Base-by-base conservation (phyloP, 2,888 invertebrate genomes). In the Eugnorisma glareosa region DNA sequence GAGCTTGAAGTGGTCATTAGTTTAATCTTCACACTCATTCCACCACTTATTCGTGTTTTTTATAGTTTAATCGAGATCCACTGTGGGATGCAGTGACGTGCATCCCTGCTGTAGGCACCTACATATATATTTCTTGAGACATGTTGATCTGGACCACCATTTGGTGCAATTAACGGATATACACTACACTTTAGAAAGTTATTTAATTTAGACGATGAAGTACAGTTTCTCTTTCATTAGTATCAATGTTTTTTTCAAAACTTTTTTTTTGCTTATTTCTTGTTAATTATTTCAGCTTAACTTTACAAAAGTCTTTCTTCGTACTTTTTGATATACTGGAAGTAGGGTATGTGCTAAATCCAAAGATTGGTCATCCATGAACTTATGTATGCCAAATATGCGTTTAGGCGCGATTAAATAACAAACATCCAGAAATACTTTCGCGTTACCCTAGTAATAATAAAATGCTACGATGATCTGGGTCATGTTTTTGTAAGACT, bases 401-500 rank as follows among this genome's bases (percentile, higher is more conserved):
- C 61, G 66, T 82, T 77, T 68, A 74, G 64, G 51, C 75, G 40
- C 51, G 67, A 74, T 80, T 74, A 71, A 82, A 73, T 77, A 73
- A 73, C 54, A 77, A 71, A 79, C 57, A 74, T 75, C 70, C 73
- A 61, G 35, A 79, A 80, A 81, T 70, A 76, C 21, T 79, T 72
- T 82, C 66, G 59, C 66, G 66, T 75, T 72, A 77, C 75, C 28
- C 78, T 57, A 64, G 75, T 69, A 75, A 79, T 73, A 73, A 82
- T 82, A 79, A 78, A 82, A 75, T 70, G 40, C 59, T 76, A 45
- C 21, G 21, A 98, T 71, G 10, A 77, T 70, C 96, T 98, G 37
- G 77, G 77, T 75, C 73, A 73, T 73, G 74, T 63, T 78, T 68
- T 68, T 24, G 13, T 73, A 54, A 74, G 51, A 82, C 35, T 54